phyloP scores from a whole-genome alignment of 1,140 invertebrate species.

The Chionoecetes opilio region DNA sequence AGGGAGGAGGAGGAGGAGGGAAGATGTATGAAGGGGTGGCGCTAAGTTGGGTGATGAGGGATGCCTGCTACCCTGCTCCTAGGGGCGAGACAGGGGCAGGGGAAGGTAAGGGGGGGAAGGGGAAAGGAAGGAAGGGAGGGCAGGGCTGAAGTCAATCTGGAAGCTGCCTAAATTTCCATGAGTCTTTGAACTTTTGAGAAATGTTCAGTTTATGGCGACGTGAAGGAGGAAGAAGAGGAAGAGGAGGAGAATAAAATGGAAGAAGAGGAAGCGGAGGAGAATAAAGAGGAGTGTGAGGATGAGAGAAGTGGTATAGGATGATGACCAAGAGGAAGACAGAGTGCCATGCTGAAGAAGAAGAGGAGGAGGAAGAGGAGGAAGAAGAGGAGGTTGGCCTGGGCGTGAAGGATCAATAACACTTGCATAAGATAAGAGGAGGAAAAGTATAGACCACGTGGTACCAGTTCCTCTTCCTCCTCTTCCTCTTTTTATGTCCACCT shows the following conservation, averaged over 20 bases:
- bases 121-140: background rate
- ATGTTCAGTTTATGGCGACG: background rate
- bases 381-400: constrained; percentile 10
- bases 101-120: background rate
- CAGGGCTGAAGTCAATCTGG: background rate
- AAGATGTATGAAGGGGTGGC: background rate
- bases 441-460: constrained; percentile 9
- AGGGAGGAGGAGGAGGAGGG: background rate
- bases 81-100: background rate
- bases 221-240: constrained; percentile 33
- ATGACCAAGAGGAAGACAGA: background rate
- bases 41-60: too few relatives aligned
- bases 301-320: background rate
- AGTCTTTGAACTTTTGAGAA: background rate
- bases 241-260: background rate
- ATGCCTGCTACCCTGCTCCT: too few relatives aligned
- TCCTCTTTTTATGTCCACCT: background rate
- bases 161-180: constrained; percentile 8
- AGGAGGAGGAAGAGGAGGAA: constrained; percentile 37
- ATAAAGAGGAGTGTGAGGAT: background rate
- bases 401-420: background rate
- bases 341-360: background rate
- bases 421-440: background rate
- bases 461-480: background rate
- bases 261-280: background rate